phyloP scores from a whole-genome alignment of 2,113 vertebrate species.

The Acrocephalus arundinaceus region DNA sequence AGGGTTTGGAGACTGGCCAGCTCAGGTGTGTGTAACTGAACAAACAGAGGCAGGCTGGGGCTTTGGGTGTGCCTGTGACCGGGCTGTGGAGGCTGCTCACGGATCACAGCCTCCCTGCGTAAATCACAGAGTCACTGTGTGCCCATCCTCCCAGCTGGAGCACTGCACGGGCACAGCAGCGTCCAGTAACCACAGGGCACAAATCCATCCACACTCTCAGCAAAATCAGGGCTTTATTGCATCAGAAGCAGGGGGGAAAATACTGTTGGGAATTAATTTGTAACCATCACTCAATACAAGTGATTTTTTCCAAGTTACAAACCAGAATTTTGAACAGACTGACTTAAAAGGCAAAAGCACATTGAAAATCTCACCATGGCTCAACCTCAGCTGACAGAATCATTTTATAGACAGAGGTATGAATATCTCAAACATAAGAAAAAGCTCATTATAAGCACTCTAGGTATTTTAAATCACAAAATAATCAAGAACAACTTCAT shows the following conservation, averaged over 20 bases:
- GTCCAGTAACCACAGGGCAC: slow-evolving; percentile 75
- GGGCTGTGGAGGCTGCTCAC: slow-evolving; percentile 71
- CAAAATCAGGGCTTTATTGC: rapidly evolving
- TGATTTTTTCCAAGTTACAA: not conserved
- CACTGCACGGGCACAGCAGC: slow-evolving; percentile 50
- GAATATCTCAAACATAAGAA: not conserved
- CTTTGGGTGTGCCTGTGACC: slow-evolving; percentile 59
- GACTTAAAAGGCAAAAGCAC: not conserved
- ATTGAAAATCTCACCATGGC: not conserved
- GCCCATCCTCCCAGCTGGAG: slow-evolving; percentile 64
- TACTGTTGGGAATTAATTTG: not conserved
- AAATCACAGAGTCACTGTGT: slow-evolving; percentile 70
- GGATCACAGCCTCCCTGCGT: slow-evolving; percentile 60
- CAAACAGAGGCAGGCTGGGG: rapidly evolving
- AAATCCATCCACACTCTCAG: not conserved
- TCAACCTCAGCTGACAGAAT: not conserved
- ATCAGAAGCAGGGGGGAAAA: not conserved
- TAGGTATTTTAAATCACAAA: not conserved
- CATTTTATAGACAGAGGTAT: not conserved
- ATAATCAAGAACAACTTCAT: not conserved
- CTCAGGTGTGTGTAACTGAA: too few relatives aligned
- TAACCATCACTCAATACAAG: not conserved
- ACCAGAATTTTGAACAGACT: not conserved
- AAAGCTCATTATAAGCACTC: not conserved
- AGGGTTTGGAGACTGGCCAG: not conserved